A percentile compares a stretch with the other conserved stretches of the same genome.
Evolutionary conservation across 1,140 invertebrate species (phyloP).

Genomic region (Scaptodrosophila lebanonensis): DNA sequence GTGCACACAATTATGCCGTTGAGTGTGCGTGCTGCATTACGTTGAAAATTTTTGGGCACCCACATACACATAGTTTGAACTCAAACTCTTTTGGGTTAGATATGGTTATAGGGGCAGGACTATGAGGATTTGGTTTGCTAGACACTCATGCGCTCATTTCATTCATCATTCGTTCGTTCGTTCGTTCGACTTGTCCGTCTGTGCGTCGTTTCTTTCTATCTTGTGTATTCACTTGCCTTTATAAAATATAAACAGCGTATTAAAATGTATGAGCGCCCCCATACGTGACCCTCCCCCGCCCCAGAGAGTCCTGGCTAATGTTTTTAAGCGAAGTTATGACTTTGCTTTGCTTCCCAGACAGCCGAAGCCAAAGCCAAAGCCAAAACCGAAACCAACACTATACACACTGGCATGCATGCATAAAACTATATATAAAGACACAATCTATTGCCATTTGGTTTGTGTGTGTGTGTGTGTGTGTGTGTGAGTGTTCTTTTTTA

Average conservation of each 20-base stretch:
- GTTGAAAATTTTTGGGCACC: slow-evolving; percentile 62
- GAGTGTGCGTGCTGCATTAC: slow-evolving; percentile 31
- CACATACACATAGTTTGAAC: slow-evolving; percentile 16
- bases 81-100: neutral
- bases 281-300: neutral
- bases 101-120: neutral
- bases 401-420: neutral
- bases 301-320: slow-evolving; percentile 46
- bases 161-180: slow-evolving; percentile 55
- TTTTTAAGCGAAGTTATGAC: slow-evolving; percentile 75
- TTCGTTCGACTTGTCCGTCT: no score
- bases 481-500: no score
- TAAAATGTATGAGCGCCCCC: slow-evolving; percentile 63
- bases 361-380: slow-evolving; percentile 27
- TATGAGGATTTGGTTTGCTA: neutral
- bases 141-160: slow-evolving; percentile 24
- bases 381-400: neutral
- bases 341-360: slow-evolving; percentile 56
- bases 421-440: no score
- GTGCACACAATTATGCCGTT: no score
- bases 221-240: slow-evolving; percentile 73
- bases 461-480: no score
- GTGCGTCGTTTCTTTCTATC: no score
- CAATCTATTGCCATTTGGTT: no score
- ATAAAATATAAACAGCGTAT: slow-evolving; percentile 74